Evolutionary conservation across 2,888 invertebrate species (phyloP), one percentile per base, ranked within the genome.

Genomic region (Drosophila quinaria): DNA sequence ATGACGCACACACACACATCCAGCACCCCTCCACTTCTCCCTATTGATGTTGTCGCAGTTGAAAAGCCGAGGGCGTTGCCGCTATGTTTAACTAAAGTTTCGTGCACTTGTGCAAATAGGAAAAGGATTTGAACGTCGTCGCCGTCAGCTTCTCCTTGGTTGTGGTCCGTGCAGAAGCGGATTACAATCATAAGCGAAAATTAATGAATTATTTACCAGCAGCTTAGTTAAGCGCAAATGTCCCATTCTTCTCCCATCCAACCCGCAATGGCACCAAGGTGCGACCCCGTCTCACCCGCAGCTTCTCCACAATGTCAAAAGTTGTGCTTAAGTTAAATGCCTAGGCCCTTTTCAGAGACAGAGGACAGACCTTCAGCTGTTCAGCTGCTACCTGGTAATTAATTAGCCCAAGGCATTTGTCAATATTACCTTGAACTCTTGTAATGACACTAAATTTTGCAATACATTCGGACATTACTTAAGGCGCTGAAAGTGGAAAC

Each of bases 121-220:
- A 77, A 74, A 82, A 75, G 85, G 84, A 84, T 80, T 73, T 74
- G 52, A 70, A 49, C 73, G 63, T 70, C 70, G 80, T 71, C 75
- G 66, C 65, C 61, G 55, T 65, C 63, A 63, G 67, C 62, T 64
- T 56, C 67, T 62, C 41, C 10, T 33, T 56, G 44, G 47, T 31
- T 66, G 58, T 77, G 58, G 64, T 73, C 68, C 77, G 44, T 59
- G 65, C 76, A 74, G 80, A 82, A 87, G 81, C 86, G 80, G 82
- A 87, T 90, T 90, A 90, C 83, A 90, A 82, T 87, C 90, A 85
- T 86, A 89, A 91, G 84, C 88, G 85, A 86, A 90, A 88, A 87
- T 88, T 90, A 90, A 90, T 90, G 75, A 90, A 90, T 88, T 89
- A 89, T 90, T 90, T 90, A 90, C 86, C 82, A 85, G 81, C 71